These are phyloP conservation scores for Trachops cirrhosus DNA, from an alignment of 2,797 vertebrate genomes.

Conservation along the genomic window DNA sequence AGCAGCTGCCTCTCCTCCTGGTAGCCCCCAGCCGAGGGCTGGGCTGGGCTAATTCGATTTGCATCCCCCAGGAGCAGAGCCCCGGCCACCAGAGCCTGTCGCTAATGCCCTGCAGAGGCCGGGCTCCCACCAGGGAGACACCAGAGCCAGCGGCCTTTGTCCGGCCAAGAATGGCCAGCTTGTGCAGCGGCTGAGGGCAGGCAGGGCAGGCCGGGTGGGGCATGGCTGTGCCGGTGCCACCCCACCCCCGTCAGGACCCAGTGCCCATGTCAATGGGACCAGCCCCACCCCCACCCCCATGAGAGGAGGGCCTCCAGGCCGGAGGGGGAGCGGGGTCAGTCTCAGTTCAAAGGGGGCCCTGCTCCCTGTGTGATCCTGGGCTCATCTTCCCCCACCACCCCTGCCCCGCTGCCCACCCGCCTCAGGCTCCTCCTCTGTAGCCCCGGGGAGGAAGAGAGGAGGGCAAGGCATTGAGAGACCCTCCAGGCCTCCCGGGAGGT, in stretches of 20 bases:
- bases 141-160: conserved; percentile 65
- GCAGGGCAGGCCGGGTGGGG: neutral
- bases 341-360: neutral
- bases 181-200: conserved; percentile 10
- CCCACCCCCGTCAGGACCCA: neutral
- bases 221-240: neutral
- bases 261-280: neutral
- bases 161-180: conserved; percentile 61
- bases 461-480: neutral
- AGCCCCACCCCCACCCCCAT: neutral
- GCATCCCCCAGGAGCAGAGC: neutral
- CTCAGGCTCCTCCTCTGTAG: neutral
- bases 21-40: neutral
- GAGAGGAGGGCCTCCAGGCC: neutral
- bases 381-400: neutral
- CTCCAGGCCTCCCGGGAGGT: neutral
- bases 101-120: conserved; percentile 19
- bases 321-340: neutral
- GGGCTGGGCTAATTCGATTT: conserved; percentile 40
- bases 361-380: neutral
- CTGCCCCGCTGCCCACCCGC: neutral
- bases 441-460: neutral
- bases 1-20: neutral
- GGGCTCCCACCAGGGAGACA: conserved; percentile 40
- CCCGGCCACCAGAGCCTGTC: neutral